Conservation (phyloP, 2,797 vertebrate genomes). For the Simalia tracyae region DNA sequence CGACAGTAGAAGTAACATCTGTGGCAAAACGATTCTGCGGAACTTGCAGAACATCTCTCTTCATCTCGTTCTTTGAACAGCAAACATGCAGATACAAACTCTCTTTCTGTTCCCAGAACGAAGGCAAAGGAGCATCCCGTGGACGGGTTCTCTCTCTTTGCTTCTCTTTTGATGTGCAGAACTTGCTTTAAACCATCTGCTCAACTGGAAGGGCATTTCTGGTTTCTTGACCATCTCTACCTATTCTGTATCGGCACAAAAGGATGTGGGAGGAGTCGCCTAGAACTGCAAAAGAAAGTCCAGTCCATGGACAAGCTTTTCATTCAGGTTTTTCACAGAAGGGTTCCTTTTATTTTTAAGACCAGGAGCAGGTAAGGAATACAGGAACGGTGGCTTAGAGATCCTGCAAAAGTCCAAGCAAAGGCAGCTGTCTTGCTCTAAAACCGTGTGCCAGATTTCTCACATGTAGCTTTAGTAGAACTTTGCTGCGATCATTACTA, state of each 20-base stretch:
- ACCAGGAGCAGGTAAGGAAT: constrained; percentile 27
- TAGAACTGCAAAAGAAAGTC: constrained; percentile 23
- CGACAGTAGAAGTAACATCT: too few relatives aligned
- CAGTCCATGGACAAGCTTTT: neutral
- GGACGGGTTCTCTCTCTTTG: too few relatives aligned
- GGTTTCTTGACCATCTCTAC: constrained; percentile 23
- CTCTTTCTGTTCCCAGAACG: neutral
- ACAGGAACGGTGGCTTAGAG: constrained; percentile 4
- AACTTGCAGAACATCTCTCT: too few relatives aligned
- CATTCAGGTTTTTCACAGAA: neutral
- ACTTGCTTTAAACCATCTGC: neutral
- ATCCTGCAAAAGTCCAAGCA: neutral
- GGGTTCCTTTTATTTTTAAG: constrained; percentile 18
- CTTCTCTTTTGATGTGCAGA: too few relatives aligned
- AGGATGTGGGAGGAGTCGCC: constrained; percentile 19
- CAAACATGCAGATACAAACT: too few relatives aligned
- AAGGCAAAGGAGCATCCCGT: too few relatives aligned
- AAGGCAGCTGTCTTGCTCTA: neutral
- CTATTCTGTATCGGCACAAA: constrained; percentile 3
- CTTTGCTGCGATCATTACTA: neutral
- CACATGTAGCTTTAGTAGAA: neutral
- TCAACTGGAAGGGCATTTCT: constrained; percentile 11
- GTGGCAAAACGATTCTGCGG: too few relatives aligned
- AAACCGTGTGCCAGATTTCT: neutral
- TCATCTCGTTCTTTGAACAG: too few relatives aligned